Evolutionary conservation across 2,797 vertebrate genomes (phyloP), one percentile per base, ranked within the genome.

Genomic region (Betta splendens): DNA sequence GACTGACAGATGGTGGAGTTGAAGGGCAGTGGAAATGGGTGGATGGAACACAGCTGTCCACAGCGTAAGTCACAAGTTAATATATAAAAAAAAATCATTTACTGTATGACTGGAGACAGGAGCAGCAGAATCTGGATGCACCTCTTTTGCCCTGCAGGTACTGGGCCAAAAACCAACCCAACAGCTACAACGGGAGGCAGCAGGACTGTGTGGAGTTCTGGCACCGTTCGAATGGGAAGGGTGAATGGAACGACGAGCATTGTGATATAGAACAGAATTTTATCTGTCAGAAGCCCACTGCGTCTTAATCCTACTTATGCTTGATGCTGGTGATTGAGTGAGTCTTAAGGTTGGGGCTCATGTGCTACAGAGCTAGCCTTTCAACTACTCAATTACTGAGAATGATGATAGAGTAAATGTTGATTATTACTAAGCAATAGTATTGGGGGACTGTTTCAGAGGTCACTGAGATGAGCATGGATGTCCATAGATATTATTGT

Each of bases 131-230:
- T 42, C 10, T 21, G 8, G 3, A 15, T 51, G 28, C 54, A 12
- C 42, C 5, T 22, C 12, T 10, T n/a, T 21, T 20, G 3, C 37
- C 18, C 18, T 45, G 25, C 51, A 89, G 86, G 46, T 88, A 29
- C 49, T 90, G 86, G 87, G 81, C 28, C 6, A 25, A 51, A 43
- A 55, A 17, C 7, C 87, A 88, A 38, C 89, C 89, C 40, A 88
- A 89, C 75, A 87, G 83, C 69, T 58, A 38, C 1, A 10, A 71
- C 0, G 79, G 81, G 10, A 63, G 37, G 7, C 26, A 89, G 57
- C 88, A 89, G 62, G 89, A 90, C 78, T 90, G 89, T 26, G 89
- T 60, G 29, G 86, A 88, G 48, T 64, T 85, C 47, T 71, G 74
- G 83, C 66, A 71, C 20, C 77, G 49, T 0, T 0, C 3, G 0